Evolutionary conservation across 2,888 invertebrate species (phyloP).

Genomic region (Thumatha senex): DNA sequence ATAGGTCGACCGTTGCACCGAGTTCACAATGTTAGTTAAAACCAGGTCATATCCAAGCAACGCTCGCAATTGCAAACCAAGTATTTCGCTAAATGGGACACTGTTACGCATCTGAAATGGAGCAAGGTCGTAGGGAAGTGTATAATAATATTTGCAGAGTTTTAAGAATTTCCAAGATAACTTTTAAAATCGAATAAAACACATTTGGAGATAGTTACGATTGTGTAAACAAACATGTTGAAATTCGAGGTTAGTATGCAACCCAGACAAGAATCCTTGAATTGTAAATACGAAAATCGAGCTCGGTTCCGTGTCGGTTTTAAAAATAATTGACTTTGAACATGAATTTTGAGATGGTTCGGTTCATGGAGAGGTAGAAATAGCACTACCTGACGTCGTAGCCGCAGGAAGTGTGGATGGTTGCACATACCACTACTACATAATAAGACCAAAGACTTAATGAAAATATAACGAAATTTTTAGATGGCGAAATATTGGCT

Average conservation of each 20-base stretch:
- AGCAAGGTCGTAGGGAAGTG: slow-evolving; percentile 43
- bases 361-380: slow-evolving; percentile 74
- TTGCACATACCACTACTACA: slow-evolving; percentile 46
- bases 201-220: slow-evolving; percentile 6
- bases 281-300: slow-evolving; percentile 42
- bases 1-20: slow-evolving; percentile 60
- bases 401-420: slow-evolving; percentile 69
- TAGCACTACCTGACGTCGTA: slow-evolving; percentile 67
- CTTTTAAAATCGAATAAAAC: slow-evolving; percentile 17
- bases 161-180: slow-evolving; percentile 9
- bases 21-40: slow-evolving; percentile 54
- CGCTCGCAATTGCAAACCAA: slow-evolving; percentile 53
- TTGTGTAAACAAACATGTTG: slow-evolving; percentile 29
- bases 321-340: slow-evolving; percentile 74
- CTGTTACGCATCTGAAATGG: slow-evolving; percentile 53
- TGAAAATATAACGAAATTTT: slow-evolving; percentile 37
- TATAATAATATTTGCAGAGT: slow-evolving; percentile 13
- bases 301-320: slow-evolving; percentile 39
- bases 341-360: slow-evolving; percentile 60
- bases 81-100: slow-evolving; percentile 56
- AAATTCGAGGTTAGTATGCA: slow-evolving; percentile 30
- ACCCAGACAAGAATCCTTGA: slow-evolving; percentile 40
- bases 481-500: slow-evolving; percentile 24
- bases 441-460: slow-evolving; percentile 34
- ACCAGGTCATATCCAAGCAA: slow-evolving; percentile 62